These are phyloP conservation scores for Todiramphus chloris DNA, from an alignment of 2,113 vertebrate species.

Conservation along the genomic window DNA sequence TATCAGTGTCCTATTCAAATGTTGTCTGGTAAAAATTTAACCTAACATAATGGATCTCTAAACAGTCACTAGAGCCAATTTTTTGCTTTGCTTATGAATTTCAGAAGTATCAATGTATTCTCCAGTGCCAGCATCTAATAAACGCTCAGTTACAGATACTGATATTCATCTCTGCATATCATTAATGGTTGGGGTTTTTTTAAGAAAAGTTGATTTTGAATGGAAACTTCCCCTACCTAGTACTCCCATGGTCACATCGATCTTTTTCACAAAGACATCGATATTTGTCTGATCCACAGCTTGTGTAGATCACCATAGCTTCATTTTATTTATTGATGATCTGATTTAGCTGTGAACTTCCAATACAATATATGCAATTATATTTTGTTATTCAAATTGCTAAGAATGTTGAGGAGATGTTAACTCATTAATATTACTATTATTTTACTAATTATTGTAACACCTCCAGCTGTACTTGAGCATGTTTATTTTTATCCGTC, in stretches of 20 bases:
- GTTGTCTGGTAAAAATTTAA: background rate
- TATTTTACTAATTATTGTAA: background rate
- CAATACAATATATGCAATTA: background rate
- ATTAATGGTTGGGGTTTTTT: fast-evolving
- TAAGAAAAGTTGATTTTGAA: background rate
- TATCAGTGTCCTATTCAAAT: background rate
- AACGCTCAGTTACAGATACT: background rate
- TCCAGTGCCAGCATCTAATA: background rate
- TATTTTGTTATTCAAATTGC: background rate
- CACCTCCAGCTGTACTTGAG: background rate
- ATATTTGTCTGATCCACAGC: background rate
- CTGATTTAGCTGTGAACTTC: background rate
- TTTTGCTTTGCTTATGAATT: background rate
- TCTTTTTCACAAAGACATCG: background rate
- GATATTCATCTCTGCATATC: background rate
- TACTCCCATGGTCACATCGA: background rate
- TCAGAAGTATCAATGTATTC: background rate
- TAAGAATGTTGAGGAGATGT: background rate
- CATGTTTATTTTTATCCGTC: background rate
- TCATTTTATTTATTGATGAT: background rate
- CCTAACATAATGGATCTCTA: background rate
- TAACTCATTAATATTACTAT: background rate
- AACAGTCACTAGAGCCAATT: background rate
- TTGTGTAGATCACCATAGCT: background rate
- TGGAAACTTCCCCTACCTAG: background rate